phyloP scores from a whole-genome alignment of 1,140 invertebrate genomes.

The Mamestra configurata region DNA sequence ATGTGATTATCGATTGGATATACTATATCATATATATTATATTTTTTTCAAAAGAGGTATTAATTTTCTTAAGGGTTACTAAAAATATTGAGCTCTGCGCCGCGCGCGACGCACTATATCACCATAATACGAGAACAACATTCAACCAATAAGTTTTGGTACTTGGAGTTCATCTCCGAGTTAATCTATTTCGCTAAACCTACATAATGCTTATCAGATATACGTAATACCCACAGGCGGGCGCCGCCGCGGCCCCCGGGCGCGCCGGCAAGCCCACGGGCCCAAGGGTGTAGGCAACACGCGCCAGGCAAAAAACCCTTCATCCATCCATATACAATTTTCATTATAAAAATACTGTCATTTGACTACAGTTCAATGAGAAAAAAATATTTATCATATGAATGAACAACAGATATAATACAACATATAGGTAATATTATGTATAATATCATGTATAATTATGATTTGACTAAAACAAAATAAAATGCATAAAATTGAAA shows the following conservation, averaged over 20 bases:
- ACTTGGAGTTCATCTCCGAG: conserved; percentile 84
- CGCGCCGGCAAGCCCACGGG: conserved; percentile 26
- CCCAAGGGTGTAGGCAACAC: conserved; percentile 48
- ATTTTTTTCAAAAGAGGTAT: conserved; percentile 88
- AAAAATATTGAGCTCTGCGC: conserved; percentile 88
- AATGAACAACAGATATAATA: conserved; percentile 86
- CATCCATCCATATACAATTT: conserved; percentile 86
- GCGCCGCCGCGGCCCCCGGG: conserved; percentile 48
- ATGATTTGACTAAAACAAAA: conserved; percentile 86
- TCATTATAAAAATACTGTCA: conserved; percentile 89
- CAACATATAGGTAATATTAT: conserved; percentile 76
- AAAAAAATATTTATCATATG: conserved; percentile 83
- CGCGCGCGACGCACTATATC: conserved; percentile 86
- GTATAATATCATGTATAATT: conserved; percentile 82
- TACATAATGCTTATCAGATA: conserved; percentile 89
- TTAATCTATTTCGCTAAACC: conserved; percentile 88
- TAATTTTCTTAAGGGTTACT: conserved; percentile 88
- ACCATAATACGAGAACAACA: conserved; percentile 87
- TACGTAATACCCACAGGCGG: conserved; percentile 81
- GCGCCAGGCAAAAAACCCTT: conserved; percentile 79
- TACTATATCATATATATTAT: conserved; percentile 85
- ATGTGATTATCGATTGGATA: conserved; percentile 86
- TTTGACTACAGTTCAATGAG: conserved; percentile 88
- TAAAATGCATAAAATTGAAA: conserved; percentile 87
- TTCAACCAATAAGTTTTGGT: conserved; percentile 87